Conservation (phyloP, 2,113 vertebrate genomes). For the Perca fluviatilis region DNA sequence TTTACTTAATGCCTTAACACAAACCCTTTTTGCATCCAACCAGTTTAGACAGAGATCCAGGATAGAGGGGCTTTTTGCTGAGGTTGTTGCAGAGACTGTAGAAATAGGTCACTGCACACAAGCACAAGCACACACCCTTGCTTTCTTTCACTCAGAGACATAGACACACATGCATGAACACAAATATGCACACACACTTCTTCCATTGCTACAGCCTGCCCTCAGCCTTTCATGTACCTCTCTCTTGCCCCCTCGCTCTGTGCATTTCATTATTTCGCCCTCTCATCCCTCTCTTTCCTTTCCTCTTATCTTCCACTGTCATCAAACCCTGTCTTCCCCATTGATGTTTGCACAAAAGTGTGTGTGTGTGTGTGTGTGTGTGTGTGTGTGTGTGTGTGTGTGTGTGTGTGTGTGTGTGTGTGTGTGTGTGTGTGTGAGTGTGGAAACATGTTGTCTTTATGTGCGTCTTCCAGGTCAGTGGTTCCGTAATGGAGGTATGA, state of each 20-base stretch:
- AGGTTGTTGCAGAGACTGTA: constrained; percentile 73
- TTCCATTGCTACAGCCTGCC: constrained; percentile 40
- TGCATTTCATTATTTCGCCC: constrained; percentile 57
- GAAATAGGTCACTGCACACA: constrained; percentile 79
- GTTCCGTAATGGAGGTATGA: constrained; percentile 64
- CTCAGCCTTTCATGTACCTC: constrained; percentile 60
- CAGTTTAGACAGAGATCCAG: constrained; percentile 49
- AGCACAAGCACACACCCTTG: constrained; percentile 26
- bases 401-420: not conserved
- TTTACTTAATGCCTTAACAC: constrained; percentile 42
- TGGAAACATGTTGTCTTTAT: constrained; percentile 51
- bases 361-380: too few species aligned
- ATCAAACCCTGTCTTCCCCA: constrained; percentile 34
- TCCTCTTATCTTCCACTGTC: constrained; percentile 22
- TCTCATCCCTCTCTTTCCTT: constrained; percentile 35
- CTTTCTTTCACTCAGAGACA: constrained; percentile 42
- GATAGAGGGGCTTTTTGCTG: constrained; percentile 67
- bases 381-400: constrained; percentile 4
- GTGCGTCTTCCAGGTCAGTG: constrained; percentile 76
- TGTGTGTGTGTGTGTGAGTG: not conserved
- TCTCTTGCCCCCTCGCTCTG: constrained; percentile 33
- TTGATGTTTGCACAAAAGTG: constrained; percentile 39
- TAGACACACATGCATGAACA: constrained; percentile 13
- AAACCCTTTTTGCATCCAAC: constrained; percentile 47
- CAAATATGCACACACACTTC: constrained; percentile 8